These are phyloP conservation scores for Anguilla japonica DNA, from an alignment of 2,113 vertebrate species.

Conservation along the genomic window DNA sequence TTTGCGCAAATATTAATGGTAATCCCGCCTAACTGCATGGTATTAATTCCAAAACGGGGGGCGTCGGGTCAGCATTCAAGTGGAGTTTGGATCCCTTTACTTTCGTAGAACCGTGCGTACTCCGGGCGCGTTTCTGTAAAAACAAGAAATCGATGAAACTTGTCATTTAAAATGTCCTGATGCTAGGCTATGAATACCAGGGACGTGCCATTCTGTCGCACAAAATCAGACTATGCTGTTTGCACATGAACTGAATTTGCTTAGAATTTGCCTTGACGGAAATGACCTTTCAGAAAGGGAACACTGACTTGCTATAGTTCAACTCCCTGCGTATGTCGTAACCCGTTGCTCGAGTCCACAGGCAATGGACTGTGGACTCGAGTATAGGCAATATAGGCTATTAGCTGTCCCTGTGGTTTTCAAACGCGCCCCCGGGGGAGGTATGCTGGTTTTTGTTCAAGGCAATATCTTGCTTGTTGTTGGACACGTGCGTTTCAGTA, in stretches of 20 bases:
- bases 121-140: constrained; percentile 52
- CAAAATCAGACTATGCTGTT: neutral
- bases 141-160: neutral
- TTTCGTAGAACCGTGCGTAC: constrained; percentile 48
- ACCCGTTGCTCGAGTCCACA: neutral
- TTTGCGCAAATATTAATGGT: constrained; percentile 43
- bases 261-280: neutral
- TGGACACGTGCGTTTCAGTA: too few species aligned
- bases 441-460: too few species aligned
- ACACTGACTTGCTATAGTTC: neutral
- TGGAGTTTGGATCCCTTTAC: constrained; percentile 47
- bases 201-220: constrained; percentile 22
- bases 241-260: constrained; percentile 23
- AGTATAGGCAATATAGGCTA: neutral
- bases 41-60: constrained; percentile 47
- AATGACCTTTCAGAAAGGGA: neutral
- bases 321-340: neutral
- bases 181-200: neutral
- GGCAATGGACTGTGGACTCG: too few species aligned
- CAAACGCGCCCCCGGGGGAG: too few species aligned
- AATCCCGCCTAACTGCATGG: constrained; percentile 50
- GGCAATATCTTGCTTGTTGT: too few species aligned
- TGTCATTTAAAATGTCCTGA: constrained; percentile 9
- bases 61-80: constrained; percentile 38
- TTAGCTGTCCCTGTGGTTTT: neutral